phyloP scores from a whole-genome alignment of 2,113 vertebrate species.

The Ellobius talpinus region DNA sequence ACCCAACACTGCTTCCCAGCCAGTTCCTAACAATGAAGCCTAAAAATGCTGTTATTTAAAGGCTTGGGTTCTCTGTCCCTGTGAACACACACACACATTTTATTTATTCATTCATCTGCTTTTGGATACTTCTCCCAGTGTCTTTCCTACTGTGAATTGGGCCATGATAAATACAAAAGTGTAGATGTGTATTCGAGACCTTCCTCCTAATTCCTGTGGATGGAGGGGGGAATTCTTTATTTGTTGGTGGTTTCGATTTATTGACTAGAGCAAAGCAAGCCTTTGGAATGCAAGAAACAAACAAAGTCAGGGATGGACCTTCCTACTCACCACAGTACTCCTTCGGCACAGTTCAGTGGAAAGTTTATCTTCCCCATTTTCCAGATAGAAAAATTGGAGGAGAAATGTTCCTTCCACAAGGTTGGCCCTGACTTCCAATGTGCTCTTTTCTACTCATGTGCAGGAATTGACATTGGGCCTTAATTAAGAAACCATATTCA shows the following conservation, averaged over 20 bases:
- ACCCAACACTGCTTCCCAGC: neutral
- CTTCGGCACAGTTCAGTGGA: slow-evolving; percentile 19
- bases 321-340: slow-evolving; percentile 25
- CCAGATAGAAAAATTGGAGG: slow-evolving; percentile 62
- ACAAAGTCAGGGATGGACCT: neutral
- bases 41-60: neutral
- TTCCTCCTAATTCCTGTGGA: neutral
- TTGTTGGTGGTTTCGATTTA: neutral
- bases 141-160: neutral
- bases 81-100: neutral
- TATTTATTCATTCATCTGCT: neutral
- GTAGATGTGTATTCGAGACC: neutral
- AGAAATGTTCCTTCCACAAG: neutral
- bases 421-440: neutral
- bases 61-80: neutral
- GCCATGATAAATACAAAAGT: neutral
- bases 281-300: neutral
- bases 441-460: slow-evolving; percentile 46
- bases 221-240: neutral
- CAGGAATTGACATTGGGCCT: slow-evolving; percentile 27
- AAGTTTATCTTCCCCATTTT: neutral
- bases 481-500: slow-evolving; percentile 62
- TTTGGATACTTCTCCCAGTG: neutral
- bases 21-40: slow-evolving; percentile 1
- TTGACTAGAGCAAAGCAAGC: neutral